Base-by-base conservation (phyloP, 2,888 invertebrate species). In the Nysson spinosus region DNA sequence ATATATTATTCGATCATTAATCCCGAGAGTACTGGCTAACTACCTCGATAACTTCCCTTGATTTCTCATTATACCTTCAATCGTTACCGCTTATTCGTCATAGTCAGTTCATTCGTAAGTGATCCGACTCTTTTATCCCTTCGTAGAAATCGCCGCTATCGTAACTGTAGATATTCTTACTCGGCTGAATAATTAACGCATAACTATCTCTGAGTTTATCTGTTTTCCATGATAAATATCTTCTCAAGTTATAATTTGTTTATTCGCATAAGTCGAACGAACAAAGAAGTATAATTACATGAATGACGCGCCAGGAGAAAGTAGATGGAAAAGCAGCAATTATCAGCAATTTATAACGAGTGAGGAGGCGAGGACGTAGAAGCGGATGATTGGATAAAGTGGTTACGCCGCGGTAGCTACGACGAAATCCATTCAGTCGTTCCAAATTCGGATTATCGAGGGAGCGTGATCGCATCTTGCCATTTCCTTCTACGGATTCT, bases 401-500 rank as follows among this genome's bases (percentile, higher is more conserved):
- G 12, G 42, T 35, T 12, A 14, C 4, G 4, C 1, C 12, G 9
- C 22, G 12, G 26, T 35, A 40, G 16, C 44, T 42, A 43, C 40
- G 63, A 44, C 63, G 35, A 47, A 54, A 55, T 24, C 42, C 55
- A 68, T 68, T 56, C 28, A 52, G 50, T 46, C 56, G 35, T 64
- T 24, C 72, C 72, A 72, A 72, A 72, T 72, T 72, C 57, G 72
- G 69, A 17, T 43, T 52, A 43, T 35, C 50, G 24, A 16, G 19
- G 12, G 30, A 17, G 32, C 16, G 26, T 37, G 57, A 70, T 52
- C 40, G 39, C 52, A 32, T 39, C 40, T 12, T 49, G 61, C 7
- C 42, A 37, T 57, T 52, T 39, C 52, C 69, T 47, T 66, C 5
- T 69, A 72, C 14, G 69, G 72, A 19, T 28, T 5, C 24, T 5